Evolutionary conservation across 2,888 invertebrate genomes (phyloP).

Genomic region (Drosophila niveifrons): DNA sequence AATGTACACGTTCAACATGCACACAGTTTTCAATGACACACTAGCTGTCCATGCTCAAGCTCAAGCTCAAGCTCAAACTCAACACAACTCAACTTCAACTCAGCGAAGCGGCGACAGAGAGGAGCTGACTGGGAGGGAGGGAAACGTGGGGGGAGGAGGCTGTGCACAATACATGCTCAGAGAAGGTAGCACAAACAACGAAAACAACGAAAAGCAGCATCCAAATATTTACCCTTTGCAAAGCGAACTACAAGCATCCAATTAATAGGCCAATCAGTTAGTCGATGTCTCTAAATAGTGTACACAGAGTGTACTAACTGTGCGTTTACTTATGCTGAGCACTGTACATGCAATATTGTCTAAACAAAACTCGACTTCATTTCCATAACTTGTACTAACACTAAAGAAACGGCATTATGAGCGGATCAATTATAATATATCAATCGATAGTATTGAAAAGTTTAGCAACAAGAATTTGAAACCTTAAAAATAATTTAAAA

Average conservation of each 20-base stretch:
- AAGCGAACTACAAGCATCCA: slow-evolving; percentile 46
- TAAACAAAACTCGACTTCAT: background rate
- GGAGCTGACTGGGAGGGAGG: background rate
- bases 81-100: slow-evolving; percentile 4
- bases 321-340: slow-evolving; percentile 4
- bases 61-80: slow-evolving; percentile 8
- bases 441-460: too few species aligned
- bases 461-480: too few species aligned
- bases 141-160: slow-evolving; percentile 5
- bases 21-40: slow-evolving; percentile 71
- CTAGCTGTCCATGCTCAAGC: slow-evolving; percentile 49
- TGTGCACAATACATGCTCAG: slow-evolving; percentile 22
- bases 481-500: too few species aligned
- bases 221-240: slow-evolving; percentile 52
- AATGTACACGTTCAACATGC: slow-evolving; percentile 75
- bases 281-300: slow-evolving; percentile 15
- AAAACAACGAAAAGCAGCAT: slow-evolving; percentile 17
- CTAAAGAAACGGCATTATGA: too few species aligned
- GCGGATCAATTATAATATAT: too few species aligned
- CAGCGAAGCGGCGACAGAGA: background rate
- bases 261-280: slow-evolving; percentile 60
- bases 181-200: slow-evolving; percentile 33
- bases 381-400: background rate
- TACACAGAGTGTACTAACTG: background rate
- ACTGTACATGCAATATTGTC: background rate